phyloP scores from a whole-genome alignment of 37 sponge, comb jelly and placozoan species.

The Lycopodina hypogea region DNA sequence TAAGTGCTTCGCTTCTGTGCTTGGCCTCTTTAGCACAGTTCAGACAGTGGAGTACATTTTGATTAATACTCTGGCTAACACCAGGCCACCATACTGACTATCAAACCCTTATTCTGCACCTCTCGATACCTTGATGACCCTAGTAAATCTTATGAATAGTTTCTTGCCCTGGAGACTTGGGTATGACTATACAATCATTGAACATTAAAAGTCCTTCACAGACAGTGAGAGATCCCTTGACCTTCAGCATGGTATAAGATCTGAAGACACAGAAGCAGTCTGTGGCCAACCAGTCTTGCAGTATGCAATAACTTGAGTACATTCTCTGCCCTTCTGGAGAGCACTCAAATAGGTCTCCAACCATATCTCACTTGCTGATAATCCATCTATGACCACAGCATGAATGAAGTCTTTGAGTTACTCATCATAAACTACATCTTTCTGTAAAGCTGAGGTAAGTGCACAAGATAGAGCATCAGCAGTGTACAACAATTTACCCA shows the following conservation, averaged over 20 bases:
- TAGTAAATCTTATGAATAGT: conserved; percentile 36
- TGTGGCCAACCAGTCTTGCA: conserved; percentile 29
- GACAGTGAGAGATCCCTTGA: not conserved
- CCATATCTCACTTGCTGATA: not conserved
- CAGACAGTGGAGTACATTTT: conserved; percentile 6
- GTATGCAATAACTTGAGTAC: not conserved
- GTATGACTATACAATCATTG: conserved; percentile 18
- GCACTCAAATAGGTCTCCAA: not conserved
- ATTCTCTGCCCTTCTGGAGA: not conserved
- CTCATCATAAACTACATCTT: too few species aligned
- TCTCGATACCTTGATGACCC: conserved; percentile 40
- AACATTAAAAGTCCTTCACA: conserved; percentile 4
- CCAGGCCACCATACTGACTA: conserved; percentile 56
- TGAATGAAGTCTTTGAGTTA: not conserved
- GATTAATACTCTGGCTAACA: conserved; percentile 9
- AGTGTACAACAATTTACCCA: too few species aligned
- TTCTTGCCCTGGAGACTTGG: conserved; percentile 11
- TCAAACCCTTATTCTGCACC: conserved; percentile 11
- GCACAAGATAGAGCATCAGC: conserved; percentile 34
- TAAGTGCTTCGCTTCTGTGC: conserved; percentile 15
- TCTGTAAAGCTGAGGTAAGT: conserved; percentile 1
- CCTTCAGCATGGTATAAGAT: conserved; percentile 22
- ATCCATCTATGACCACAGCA: not conserved
- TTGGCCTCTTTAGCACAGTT: not conserved
- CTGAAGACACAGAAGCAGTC: not conserved